Evolutionary conservation across 2,797 vertebrate genomes (phyloP).

Genomic region (Pampus argenteus): DNA sequence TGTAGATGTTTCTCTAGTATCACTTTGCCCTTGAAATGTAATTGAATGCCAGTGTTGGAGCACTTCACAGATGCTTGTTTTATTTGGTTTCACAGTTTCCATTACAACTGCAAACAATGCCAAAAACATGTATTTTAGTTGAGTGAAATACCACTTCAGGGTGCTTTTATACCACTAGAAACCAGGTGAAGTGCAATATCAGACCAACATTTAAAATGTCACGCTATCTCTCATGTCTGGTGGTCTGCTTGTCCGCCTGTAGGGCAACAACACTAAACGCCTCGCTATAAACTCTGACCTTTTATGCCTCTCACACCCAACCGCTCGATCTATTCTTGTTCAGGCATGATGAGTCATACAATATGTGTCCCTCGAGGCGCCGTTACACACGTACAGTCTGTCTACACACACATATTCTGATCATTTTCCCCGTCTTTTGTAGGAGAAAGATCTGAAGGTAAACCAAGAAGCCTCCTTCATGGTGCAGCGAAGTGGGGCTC

Average conservation of each 20-base stretch:
- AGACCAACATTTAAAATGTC: slow-evolving; percentile 61
- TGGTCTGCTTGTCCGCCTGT: slow-evolving; percentile 40
- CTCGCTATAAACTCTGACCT: slow-evolving; percentile 69
- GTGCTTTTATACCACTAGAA: slow-evolving; percentile 38
- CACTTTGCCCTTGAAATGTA: slow-evolving; percentile 74
- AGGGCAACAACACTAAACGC: slow-evolving; percentile 63
- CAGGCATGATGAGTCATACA: slow-evolving; percentile 68
- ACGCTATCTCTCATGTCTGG: slow-evolving; percentile 53
- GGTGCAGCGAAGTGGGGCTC: slow-evolving; percentile 93
- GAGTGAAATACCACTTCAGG: slow-evolving; percentile 52
- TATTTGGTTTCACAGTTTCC: slow-evolving; percentile 53
- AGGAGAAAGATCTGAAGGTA: slow-evolving; percentile 95
- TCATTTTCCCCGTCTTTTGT: slow-evolving; percentile 32
- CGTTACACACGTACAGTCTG: slow-evolving; percentile 8
- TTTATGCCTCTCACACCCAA: slow-evolving; percentile 60
- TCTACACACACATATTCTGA: slow-evolving; percentile 15
- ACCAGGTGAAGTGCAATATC: slow-evolving; percentile 55
- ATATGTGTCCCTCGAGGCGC: slow-evolving; percentile 44
- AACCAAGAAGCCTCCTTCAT: slow-evolving; percentile 96
- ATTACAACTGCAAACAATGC: slow-evolving; percentile 51
- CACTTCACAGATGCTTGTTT: slow-evolving; percentile 54
- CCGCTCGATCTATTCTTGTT: slow-evolving; percentile 63
- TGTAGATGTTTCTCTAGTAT: slow-evolving; percentile 61
- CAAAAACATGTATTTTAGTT: slow-evolving; percentile 56
- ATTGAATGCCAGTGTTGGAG: slow-evolving; percentile 64